A percentile compares a stretch with the other conserved stretches of the same genome.
These are phyloP conservation scores for Sebastes itinus DNA, from an alignment of 2,797 vertebrate species.

Conservation along the genomic window DNA sequence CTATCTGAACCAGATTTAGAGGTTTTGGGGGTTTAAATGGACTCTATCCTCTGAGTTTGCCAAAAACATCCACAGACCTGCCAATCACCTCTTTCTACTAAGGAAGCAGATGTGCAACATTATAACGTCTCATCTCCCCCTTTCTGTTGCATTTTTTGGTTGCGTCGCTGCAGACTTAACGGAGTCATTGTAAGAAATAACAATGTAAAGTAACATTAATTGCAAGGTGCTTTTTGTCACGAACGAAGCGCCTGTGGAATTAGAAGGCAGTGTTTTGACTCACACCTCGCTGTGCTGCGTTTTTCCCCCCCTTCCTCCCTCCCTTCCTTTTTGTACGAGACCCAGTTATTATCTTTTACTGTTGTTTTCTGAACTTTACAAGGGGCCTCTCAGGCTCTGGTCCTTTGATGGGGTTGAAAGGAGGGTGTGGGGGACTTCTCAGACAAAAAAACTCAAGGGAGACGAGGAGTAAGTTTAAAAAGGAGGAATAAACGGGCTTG, in stretches of 20 bases:
- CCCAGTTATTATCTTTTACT: constrained; percentile 79
- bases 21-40: background rate
- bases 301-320: background rate
- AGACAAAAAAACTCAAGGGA: constrained; percentile 22
- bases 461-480: constrained; percentile 42
- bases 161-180: constrained; percentile 20
- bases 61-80: constrained; percentile 5
- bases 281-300: constrained; percentile 48
- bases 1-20: background rate
- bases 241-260: constrained; percentile 46
- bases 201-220: constrained; percentile 39
- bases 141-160: background rate
- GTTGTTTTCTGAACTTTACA: constrained; percentile 81
- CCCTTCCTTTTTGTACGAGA: constrained; percentile 45
- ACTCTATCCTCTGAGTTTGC: background rate
- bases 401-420: constrained; percentile 70
- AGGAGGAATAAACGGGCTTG: constrained; percentile 48
- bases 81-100: background rate
- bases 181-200: constrained; percentile 37
- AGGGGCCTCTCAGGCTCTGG: constrained; percentile 68
- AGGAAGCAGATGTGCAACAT: constrained; percentile 42
- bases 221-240: constrained; percentile 50
- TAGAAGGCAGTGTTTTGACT: constrained; percentile 64
- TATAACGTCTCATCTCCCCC: background rate
- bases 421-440: constrained; percentile 55